Conservation (phyloP, 2,113 vertebrate species). For the Ptyas mucosa region DNA sequence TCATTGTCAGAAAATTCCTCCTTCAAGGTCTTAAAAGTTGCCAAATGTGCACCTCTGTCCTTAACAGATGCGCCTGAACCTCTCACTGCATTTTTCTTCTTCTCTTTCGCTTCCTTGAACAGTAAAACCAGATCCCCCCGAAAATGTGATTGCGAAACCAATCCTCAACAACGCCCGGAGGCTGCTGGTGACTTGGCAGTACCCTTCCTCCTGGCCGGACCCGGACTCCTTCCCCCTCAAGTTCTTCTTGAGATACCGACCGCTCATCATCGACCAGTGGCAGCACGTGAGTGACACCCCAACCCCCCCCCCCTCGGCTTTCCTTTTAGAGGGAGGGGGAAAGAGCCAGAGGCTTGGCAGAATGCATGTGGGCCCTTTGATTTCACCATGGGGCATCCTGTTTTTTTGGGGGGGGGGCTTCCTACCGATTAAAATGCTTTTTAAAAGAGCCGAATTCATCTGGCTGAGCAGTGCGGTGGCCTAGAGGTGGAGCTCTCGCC, state of each 20-base stretch:
- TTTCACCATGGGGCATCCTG: background rate
- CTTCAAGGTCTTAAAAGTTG: too few relatives aligned
- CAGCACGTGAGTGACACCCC: constrained; percentile 83
- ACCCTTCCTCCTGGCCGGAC: constrained; percentile 90
- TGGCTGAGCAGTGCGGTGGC: background rate
- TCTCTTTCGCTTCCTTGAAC: constrained; percentile 34
- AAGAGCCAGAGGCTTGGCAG: background rate
- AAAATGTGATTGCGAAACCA: constrained; percentile 86
- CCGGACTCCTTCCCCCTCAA: constrained; percentile 92
- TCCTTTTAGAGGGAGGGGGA: background rate
- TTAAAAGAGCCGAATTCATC: background rate
- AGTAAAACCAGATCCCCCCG: constrained; percentile 96
- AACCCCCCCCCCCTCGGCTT: background rate
- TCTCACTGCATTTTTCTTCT: background rate
- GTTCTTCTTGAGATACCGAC: constrained; percentile 94
- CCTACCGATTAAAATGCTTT: background rate
- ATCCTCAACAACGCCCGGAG: constrained; percentile 82
- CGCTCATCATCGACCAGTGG: constrained; percentile 93
- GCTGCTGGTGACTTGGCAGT: constrained; percentile 92
- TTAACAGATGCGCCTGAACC: accelerated
- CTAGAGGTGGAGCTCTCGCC: too few relatives aligned
- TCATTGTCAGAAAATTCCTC: too few relatives aligned
- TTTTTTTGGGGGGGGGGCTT: background rate
- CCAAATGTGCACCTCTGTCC: accelerated
- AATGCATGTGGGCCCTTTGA: background rate